phyloP scores from a whole-genome alignment of 1,140 invertebrate genomes.

The Dendrolimus kikuchii region DNA sequence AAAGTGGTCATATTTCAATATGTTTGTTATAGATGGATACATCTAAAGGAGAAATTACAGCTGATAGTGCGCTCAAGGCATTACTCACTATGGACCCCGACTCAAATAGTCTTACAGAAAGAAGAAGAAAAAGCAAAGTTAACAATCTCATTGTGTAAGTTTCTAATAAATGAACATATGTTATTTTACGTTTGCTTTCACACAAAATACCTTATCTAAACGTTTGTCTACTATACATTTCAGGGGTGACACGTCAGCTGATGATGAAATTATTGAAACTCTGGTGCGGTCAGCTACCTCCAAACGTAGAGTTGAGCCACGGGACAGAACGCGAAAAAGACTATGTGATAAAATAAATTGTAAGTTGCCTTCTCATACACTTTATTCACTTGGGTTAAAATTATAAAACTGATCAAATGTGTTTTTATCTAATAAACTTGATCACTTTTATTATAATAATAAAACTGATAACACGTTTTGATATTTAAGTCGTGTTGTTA shows the following conservation, averaged over 20 bases:
- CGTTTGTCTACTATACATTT: constrained; percentile 13
- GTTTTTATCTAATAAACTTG: not conserved
- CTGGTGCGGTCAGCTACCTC: constrained; percentile 45
- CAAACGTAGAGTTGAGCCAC: constrained; percentile 30
- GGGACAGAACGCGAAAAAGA: constrained; percentile 39
- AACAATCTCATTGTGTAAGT: constrained; percentile 29
- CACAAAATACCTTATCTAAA: not conserved
- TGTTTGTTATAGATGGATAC: too few species aligned
- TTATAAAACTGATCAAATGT: not conserved
- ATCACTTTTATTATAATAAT: not conserved
- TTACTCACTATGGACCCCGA: constrained; percentile 47
- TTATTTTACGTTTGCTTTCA: constrained; percentile 7
- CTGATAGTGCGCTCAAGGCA: constrained; percentile 51
- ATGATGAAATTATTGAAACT: constrained; percentile 56
- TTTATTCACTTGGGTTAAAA: too few species aligned
- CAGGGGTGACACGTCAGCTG: constrained; percentile 44
- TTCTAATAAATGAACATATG: constrained; percentile 1
- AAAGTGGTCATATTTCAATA: too few species aligned
- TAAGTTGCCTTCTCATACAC: constrained; percentile 23
- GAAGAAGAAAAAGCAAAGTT: constrained; percentile 34
- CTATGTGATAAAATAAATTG: constrained; percentile 45
- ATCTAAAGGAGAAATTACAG: constrained; percentile 37
- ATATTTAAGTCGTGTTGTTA: too few species aligned
- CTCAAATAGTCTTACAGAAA: constrained; percentile 34
- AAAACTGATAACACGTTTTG: not conserved